Evolutionary conservation across 1,140 invertebrate genomes (phyloP).

Genomic region (Neotoxoptera formosana): DNA sequence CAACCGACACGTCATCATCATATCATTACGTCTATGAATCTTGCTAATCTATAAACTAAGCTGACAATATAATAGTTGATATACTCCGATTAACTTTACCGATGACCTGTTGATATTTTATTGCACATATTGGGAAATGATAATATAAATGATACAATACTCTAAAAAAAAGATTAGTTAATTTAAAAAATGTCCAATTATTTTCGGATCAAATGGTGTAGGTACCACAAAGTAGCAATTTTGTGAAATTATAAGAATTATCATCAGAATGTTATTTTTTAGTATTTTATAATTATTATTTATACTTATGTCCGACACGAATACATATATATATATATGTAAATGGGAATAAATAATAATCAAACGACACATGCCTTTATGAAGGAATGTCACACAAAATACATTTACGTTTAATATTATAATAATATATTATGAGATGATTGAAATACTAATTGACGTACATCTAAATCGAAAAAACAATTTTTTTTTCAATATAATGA

Average conservation of each 20-base stretch:
- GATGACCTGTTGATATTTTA: not conserved
- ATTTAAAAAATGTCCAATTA: not conserved
- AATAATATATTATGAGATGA: not conserved
- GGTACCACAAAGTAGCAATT: not conserved
- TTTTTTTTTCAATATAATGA: not conserved
- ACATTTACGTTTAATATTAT: not conserved
- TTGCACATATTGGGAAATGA: not conserved
- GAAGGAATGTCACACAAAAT: not conserved
- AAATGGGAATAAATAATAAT: not conserved
- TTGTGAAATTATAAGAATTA: too few relatives aligned
- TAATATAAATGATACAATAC: not conserved
- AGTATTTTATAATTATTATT: too few relatives aligned
- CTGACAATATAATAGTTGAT: not conserved
- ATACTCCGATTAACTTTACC: not conserved
- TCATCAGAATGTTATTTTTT: too few relatives aligned
- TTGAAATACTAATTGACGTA: not conserved
- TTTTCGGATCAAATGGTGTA: not conserved
- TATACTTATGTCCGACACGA: too few relatives aligned
- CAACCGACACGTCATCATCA: not conserved
- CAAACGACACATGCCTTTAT: not conserved
- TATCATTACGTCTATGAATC: not conserved
- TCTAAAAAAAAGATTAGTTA: not conserved
- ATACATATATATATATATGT: too few relatives aligned
- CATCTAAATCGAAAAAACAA: not conserved
- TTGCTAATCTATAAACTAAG: not conserved